phyloP scores from a whole-genome alignment of 2,797 vertebrate species.

The Cichlasoma orientale region DNA sequence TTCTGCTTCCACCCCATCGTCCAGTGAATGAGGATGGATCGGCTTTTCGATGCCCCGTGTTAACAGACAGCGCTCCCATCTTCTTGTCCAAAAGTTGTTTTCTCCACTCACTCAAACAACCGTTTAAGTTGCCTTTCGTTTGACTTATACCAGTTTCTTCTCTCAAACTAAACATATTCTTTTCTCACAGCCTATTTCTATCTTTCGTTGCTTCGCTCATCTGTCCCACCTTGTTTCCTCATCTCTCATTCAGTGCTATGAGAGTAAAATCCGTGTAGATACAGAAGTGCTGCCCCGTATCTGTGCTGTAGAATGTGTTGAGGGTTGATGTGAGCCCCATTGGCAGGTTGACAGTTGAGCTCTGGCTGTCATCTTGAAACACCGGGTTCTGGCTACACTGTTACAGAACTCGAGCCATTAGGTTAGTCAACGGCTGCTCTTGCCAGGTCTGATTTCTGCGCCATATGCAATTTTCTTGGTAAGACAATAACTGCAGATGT shows the following conservation, averaged over 20 bases:
- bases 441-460: conserved; percentile 16
- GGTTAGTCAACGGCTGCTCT: conserved; percentile 26
- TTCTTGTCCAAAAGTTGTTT: conserved; percentile 40
- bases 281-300: conserved; percentile 22
- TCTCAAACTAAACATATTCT: conserved; percentile 25
- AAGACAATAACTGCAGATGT: conserved; percentile 4
- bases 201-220: background rate
- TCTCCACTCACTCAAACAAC: conserved; percentile 32
- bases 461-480: conserved; percentile 2
- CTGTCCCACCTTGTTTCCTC: conserved; percentile 13
- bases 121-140: conserved; percentile 5
- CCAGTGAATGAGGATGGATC: conserved; percentile 51
- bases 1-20: conserved; percentile 33
- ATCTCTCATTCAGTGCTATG: conserved; percentile 36
- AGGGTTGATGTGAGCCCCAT: conserved; percentile 37
- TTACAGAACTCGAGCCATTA: conserved; percentile 14
- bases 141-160: conserved; percentile 6
- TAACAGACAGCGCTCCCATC: conserved; percentile 33
- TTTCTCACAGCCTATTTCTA: background rate
- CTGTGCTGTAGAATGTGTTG: conserved; percentile 10
- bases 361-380: conserved; percentile 50
- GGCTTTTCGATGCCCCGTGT: conserved; percentile 13
- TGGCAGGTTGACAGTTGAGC: conserved; percentile 60
- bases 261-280: conserved; percentile 47
- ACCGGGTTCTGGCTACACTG: conserved; percentile 38